Base-by-base conservation (phyloP, 2,797 vertebrate genomes). In the Gallinago nigripennis region DNA sequence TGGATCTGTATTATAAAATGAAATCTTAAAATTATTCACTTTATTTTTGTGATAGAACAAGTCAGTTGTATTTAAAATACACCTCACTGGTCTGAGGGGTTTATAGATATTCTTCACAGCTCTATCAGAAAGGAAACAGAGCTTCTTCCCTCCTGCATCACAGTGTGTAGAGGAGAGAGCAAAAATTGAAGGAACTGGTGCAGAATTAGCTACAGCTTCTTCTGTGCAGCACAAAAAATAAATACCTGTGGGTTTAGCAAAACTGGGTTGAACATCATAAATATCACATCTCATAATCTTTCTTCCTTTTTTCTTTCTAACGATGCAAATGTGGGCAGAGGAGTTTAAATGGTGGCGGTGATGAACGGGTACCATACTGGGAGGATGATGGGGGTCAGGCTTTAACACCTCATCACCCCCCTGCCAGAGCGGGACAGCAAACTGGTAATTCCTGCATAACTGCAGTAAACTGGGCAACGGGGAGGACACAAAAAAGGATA, bases 81-180 rank as follows among this genome's bases (percentile, higher is more conserved):
- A 7, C 25, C 18, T 72, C n/a, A 13, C 16, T 64, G 56, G 2
- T 65, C 31, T 8, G 31, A 73, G 84, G 54, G 21, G 25, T 46
- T 61, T 57, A 9, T 19, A 25, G 37, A 8, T 54, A 27, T 15
- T 53, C 72, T 54, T 65, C 15, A 21, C 11, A 54, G 45, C 50
- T 72, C 33, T n/a, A 0, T 56, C 37, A 1, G 1, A 12, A 18
- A 56, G 43, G 35, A 63, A 69, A 25, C 4, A 2, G 51, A 8
- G 33, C 7, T 72, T 7, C 56, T 79, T 73, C 37, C 4, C 15
- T 75, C 73, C 70, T 48, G 7, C 25, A 9, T 39, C 31, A 8
- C 54, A 10, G 15, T 6, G 17, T 53, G 8, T 9, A 48, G 41
- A 37, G 60, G 48, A 77, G 35, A 50, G 61, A 45, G 30, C 53